Evolutionary conservation across 2,888 invertebrate species (phyloP).

Genomic region (Brachyptera putata): DNA sequence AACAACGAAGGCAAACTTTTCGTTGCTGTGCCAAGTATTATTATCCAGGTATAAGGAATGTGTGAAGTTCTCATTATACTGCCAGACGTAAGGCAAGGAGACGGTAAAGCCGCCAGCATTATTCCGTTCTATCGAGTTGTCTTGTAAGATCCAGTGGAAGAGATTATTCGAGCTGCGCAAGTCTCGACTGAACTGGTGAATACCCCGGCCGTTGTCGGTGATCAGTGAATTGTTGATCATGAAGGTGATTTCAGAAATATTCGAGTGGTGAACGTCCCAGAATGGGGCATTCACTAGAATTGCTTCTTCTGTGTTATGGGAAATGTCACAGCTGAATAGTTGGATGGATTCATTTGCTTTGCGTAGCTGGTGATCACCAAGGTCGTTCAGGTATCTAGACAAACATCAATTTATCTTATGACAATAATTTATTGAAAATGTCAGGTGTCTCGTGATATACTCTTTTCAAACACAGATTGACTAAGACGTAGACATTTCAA

Average conservation of each 20-base stretch:
- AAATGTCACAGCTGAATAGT: slow-evolving; percentile 73
- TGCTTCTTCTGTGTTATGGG: slow-evolving; percentile 75
- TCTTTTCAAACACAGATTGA: too few species aligned
- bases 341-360: slow-evolving; percentile 85
- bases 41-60: slow-evolving; percentile 85
- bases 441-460: too few species aligned
- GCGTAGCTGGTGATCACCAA: slow-evolving; percentile 79
- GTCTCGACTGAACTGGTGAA: slow-evolving; percentile 73
- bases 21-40: slow-evolving; percentile 82
- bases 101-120: slow-evolving; percentile 82
- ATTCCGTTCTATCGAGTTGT: slow-evolving; percentile 82
- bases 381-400: slow-evolving; percentile 58
- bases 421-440: background rate
- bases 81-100: slow-evolving; percentile 90
- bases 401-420: background rate
- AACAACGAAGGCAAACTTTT: slow-evolving; percentile 77
- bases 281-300: slow-evolving; percentile 77
- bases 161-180: slow-evolving; percentile 94
- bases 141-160: slow-evolving; percentile 89
- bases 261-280: slow-evolving; percentile 80
- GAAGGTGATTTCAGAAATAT: slow-evolving; percentile 85
- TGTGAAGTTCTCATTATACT: slow-evolving; percentile 90
- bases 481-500: too few species aligned
- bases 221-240: slow-evolving; percentile 83
- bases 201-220: slow-evolving; percentile 81